Evolutionary conservation across 2,797 vertebrate species (phyloP).

Genomic region (Cuculus canorus): DNA sequence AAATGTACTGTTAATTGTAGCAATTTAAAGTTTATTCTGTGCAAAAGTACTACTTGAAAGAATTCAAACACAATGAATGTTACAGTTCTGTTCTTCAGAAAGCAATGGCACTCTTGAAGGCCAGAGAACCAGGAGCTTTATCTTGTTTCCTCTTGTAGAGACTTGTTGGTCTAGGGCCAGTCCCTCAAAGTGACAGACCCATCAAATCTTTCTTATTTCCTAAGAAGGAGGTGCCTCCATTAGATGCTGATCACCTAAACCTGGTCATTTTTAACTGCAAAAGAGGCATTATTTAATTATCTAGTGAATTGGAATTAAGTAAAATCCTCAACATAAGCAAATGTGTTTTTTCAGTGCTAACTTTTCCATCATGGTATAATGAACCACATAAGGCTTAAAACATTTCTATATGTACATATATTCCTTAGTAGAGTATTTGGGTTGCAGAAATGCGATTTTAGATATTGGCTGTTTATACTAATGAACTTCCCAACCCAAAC

Average conservation of each 20-base stretch:
- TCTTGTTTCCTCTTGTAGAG: not conserved
- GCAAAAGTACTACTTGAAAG: not conserved
- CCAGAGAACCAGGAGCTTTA: not conserved
- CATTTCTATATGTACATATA: fast-evolving
- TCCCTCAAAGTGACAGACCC: not conserved
- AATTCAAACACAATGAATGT: not conserved
- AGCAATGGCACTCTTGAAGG: not conserved
- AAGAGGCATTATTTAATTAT: not conserved
- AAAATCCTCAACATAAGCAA: not conserved
- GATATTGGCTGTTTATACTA: not conserved
- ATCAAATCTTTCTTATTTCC: not conserved
- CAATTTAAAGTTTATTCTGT: not conserved
- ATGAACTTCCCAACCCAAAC: not conserved
- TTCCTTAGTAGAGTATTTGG: not conserved
- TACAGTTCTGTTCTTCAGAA: not conserved
- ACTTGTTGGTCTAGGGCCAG: not conserved
- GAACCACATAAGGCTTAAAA: not conserved
- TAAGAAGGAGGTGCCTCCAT: fast-evolving
- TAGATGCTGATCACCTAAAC: not conserved
- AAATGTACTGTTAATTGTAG: not conserved
- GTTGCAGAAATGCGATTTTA: not conserved
- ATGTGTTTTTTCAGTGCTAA: not conserved
- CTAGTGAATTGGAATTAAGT: not conserved
- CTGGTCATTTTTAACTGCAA: not conserved
- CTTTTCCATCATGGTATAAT: not conserved